Conservation (phyloP, 2,797 vertebrate species). For the Steatocranus sp. region DNA sequence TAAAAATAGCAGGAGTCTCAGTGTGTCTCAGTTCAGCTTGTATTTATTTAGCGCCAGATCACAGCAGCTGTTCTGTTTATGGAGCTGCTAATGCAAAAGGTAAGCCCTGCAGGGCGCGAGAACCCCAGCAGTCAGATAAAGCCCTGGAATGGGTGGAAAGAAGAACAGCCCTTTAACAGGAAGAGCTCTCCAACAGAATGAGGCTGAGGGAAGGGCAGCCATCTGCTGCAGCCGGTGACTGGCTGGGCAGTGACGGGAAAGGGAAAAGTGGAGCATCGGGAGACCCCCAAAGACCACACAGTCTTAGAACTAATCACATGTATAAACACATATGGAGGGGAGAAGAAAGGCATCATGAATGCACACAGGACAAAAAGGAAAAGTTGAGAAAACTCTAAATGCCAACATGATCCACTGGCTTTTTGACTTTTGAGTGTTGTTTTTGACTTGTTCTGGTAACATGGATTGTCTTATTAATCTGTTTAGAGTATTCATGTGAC, state of each 20-base stretch:
- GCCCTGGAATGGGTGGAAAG: background rate
- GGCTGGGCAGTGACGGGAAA: background rate
- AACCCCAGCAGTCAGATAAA: background rate
- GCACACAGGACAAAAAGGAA: background rate
- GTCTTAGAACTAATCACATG: background rate
- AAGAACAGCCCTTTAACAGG: background rate
- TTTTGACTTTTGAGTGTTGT: background rate
- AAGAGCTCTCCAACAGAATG: background rate
- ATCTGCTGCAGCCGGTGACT: background rate
- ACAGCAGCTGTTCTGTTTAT: background rate
- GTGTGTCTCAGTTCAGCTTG: background rate
- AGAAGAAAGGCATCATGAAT: background rate
- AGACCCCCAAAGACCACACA: background rate
- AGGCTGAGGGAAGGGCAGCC: background rate
- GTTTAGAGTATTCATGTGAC: background rate
- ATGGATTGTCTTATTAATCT: accelerated
- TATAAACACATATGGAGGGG: background rate
- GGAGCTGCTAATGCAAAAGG: background rate
- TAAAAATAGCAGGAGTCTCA: background rate
- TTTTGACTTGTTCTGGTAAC: background rate
- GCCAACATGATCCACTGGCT: background rate
- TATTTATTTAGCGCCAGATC: background rate
- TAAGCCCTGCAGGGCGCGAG: background rate
- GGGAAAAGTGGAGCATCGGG: background rate
- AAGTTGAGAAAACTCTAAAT: background rate